A percentile compares a stretch with the other conserved stretches of the same genome.
Conservation (phyloP, 2,113 vertebrate species). For the Piaya cayana region DNA sequence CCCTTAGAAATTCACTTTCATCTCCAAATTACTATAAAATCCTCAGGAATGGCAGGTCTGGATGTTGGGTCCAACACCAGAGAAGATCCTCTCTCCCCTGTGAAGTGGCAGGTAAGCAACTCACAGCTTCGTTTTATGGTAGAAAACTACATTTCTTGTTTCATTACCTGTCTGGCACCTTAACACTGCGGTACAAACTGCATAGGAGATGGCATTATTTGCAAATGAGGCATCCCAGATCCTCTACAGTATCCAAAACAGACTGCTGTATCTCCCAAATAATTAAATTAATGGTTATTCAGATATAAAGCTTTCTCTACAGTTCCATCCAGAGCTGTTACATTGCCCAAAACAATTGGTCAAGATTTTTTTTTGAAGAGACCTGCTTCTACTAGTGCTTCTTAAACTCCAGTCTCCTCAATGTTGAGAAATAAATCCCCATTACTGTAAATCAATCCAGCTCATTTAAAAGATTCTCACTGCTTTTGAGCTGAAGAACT, state of each 20-base stretch:
- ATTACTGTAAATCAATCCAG: background rate
- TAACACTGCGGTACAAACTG: background rate
- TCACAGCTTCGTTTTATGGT: background rate
- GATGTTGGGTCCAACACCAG: background rate
- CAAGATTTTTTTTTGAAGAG: background rate
- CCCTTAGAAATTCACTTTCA: background rate
- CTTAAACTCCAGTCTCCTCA: background rate
- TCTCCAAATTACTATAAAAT: background rate
- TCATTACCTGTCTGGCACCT: background rate
- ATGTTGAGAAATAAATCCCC: background rate
- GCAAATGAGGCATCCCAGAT: background rate
- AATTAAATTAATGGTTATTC: background rate
- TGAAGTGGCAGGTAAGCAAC: background rate
- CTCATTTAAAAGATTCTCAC: background rate
- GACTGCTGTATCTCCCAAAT: background rate
- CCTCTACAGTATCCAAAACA: background rate
- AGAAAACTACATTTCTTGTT: background rate
- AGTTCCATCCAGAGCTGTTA: background rate
- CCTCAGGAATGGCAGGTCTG: background rate
- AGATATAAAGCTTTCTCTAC: background rate
- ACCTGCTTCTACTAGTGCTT: background rate
- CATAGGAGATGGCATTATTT: rapidly evolving
- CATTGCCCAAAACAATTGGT: background rate
- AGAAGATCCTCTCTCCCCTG: rapidly evolving
- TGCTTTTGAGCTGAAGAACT: background rate